Percentiles rank a stretch among this genome's conserved stretches.
Evolutionary conservation across 2,888 invertebrate species (phyloP).

Genomic region (Boloria euphrosyne): DNA sequence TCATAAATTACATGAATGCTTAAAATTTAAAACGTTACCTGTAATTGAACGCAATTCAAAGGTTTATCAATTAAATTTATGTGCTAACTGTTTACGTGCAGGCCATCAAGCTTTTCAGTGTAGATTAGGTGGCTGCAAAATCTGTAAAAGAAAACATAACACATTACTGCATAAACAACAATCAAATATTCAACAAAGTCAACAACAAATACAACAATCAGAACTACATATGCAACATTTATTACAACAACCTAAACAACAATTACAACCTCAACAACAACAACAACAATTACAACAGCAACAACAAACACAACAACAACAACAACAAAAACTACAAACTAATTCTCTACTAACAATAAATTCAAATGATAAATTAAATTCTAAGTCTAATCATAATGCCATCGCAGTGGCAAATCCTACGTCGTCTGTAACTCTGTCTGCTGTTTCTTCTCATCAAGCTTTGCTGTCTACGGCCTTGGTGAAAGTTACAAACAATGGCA

Average conservation of each 20-base stretch:
- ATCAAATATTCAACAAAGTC: background rate
- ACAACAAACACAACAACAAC: background rate
- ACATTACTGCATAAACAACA: constrained; percentile 26
- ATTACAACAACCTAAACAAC: background rate
- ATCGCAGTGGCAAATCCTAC: background rate
- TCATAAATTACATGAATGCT: constrained; percentile 19
- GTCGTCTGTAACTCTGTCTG: constrained; percentile 12
- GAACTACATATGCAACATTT: background rate
- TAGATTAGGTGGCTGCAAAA: constrained; percentile 15
- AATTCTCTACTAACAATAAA: background rate
- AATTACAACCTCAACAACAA: too few relatives aligned
- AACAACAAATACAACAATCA: constrained; percentile 2
- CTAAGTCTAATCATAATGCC: background rate
- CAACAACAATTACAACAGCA: too few relatives aligned
- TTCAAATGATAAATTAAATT: background rate
- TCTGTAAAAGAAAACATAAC: constrained; percentile 32
- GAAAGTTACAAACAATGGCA: constrained; percentile 23
- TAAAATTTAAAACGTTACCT: constrained; percentile 22
- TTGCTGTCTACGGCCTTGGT: constrained; percentile 32
- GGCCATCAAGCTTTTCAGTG: constrained; percentile 23
- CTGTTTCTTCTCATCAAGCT: constrained; percentile 21
- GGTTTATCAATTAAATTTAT: constrained; percentile 19
- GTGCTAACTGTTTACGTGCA: constrained; percentile 28
- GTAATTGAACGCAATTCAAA: constrained; percentile 17
- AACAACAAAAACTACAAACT: background rate